Percentiles rank a stretch among this genome's conserved stretches.
phyloP scores from a whole-genome alignment of 1,140 invertebrate species.

The Mercenaria mercenaria region DNA sequence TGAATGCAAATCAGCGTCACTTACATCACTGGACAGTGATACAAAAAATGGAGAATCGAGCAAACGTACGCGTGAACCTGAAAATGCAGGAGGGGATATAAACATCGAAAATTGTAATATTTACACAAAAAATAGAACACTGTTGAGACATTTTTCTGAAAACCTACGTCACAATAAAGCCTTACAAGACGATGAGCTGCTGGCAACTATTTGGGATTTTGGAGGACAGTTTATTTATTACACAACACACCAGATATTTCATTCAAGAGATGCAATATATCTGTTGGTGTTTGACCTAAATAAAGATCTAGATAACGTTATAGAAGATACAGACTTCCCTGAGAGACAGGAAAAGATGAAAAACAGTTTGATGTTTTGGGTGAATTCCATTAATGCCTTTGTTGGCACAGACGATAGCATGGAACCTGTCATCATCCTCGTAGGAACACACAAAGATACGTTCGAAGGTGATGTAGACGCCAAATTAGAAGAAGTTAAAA shows the following conservation, averaged over 20 bases:
- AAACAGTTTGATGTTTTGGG: not conserved
- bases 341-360: not conserved
- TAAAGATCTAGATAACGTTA: not conserved
- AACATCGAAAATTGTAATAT: not conserved
- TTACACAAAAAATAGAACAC: not conserved
- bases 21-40: not conserved
- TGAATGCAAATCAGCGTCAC: not conserved
- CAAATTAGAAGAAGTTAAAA: not conserved
- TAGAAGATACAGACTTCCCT: not conserved
- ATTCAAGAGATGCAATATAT: not conserved
- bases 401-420: not conserved
- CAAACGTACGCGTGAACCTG: not conserved
- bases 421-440: not conserved
- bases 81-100: not conserved
- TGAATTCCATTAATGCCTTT: not conserved
- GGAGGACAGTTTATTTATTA: not conserved
- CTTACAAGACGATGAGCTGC: not conserved
- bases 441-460: not conserved
- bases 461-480: not conserved
- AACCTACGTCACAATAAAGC: not conserved
- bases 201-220: not conserved
- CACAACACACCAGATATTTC: not conserved
- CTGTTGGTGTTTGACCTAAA: not conserved
- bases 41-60: not conserved
- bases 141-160: not conserved